Evolutionary conservation across 2,888 invertebrate species (phyloP).

Genomic region (Hermaeophaga mercurialis): DNA sequence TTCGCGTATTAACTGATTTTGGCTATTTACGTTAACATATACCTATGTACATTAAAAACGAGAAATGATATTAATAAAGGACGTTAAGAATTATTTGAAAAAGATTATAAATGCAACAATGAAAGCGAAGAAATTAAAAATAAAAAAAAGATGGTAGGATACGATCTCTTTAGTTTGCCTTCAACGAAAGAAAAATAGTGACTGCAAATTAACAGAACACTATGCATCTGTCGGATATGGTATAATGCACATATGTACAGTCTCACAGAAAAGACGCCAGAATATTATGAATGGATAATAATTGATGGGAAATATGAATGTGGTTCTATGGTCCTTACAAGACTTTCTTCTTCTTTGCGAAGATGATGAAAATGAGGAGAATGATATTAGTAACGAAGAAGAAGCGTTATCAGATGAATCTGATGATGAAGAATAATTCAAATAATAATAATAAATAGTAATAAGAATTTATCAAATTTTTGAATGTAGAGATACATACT

Average conservation of each 20-base stretch:
- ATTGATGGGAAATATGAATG: no score
- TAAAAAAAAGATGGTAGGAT: conserved; percentile 34
- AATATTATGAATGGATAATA: conserved; percentile 19
- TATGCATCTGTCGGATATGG: conserved; percentile 21
- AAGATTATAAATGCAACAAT: conserved; percentile 39
- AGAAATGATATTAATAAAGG: conserved; percentile 38
- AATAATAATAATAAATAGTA: no score
- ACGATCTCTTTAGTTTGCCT: conserved; percentile 28
- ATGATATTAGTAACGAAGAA: no score
- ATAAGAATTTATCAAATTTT: no score
- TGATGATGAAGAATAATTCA: no score
- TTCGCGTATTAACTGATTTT: no score
- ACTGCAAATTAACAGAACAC: conserved; percentile 22
- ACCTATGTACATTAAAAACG: conserved; percentile 34
- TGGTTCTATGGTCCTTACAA: conserved; percentile 28
- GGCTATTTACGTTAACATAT: no score
- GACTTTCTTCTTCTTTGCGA: no score
- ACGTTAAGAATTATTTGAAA: conserved; percentile 41
- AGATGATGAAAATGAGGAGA: no score
- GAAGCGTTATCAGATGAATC: no score
- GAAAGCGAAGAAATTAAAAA: conserved; percentile 33
- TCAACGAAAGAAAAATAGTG: conserved; percentile 21
- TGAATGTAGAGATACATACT: no score
- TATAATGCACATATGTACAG: conserved; percentile 26
- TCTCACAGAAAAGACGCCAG: conserved; percentile 16